Percentiles rank a stretch among this genome's conserved stretches.
These are phyloP conservation scores for Mongoloraphidia duomilia DNA, from an alignment of 2,888 invertebrate genomes.

Conservation along the genomic window DNA sequence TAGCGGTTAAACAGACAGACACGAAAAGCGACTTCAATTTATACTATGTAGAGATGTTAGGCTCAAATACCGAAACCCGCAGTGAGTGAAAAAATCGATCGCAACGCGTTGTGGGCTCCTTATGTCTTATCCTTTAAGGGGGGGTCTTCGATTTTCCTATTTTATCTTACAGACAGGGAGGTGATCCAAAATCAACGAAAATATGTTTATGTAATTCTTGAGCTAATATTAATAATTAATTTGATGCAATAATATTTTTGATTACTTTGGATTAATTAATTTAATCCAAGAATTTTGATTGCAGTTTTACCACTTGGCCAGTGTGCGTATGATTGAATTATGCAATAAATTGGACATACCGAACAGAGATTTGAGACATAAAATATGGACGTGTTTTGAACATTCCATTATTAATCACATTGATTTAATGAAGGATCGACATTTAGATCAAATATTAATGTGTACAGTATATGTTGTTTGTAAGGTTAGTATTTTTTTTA, in stretches of 20 bases:
- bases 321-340: slow-evolving; percentile 80
- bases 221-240: no score
- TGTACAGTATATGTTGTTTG: slow-evolving; percentile 93
- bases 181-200: no score
- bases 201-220: no score
- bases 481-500: slow-evolving; percentile 40
- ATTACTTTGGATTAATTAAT: no score
- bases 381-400: slow-evolving; percentile 97
- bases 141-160: slow-evolving; percentile 4
- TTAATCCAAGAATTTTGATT: slow-evolving; percentile 11
- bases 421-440: slow-evolving; percentile 78
- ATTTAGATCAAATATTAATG: slow-evolving; percentile 96
- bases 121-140: no score
- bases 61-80: no score
- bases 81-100: no score
- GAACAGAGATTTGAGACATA: slow-evolving; percentile 57
- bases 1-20: no score
- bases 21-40: no score
- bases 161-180: background rate
- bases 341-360: slow-evolving; percentile 65
- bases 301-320: slow-evolving; percentile 86
- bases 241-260: slow-evolving; percentile 1
- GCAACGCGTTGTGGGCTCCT: no score
- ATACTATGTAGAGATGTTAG: no score
- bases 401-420: slow-evolving; percentile 73